Evolutionary conservation across 1,140 invertebrate genomes (phyloP), one percentile per base, ranked within the genome.

Genomic region (Lutraria rhynchaena): DNA sequence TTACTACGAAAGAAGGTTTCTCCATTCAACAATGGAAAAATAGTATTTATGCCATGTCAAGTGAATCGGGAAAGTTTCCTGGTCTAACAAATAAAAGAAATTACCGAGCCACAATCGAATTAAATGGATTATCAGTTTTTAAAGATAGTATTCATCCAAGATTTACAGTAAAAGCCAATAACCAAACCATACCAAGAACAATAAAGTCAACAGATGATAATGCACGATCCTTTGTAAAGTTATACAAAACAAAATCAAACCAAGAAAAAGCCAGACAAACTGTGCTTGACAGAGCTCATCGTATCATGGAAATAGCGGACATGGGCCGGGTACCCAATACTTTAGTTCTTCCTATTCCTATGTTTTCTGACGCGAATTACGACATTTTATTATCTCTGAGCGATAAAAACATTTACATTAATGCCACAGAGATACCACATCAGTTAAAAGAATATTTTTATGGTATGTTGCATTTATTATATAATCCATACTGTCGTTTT

Each of bases 41-140:
- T 15, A 44, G 5, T 29, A 35, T 58, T 1, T 74, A 74, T 37
- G 46, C 37, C 15, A 74, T 74, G 15, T 15, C n/a, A 2, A 1
- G 29, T 5, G n/a, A 1, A 37, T 15, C 19, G 0, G 19, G 15
- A 31, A 7, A 13, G 5, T 74, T 57, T 41, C 19, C 35, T 24
- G 71, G 71, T 2, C 35, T 74, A 0, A 15, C 0, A 1, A 13
- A n/a, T 24, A 17, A n/a, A n/a, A n/a, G n/a, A n/a, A n/a, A n/a
- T n/a, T n/a, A n/a, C n/a, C n/a, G n/a, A n/a, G n/a, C n/a, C 15
- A 74, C 71, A 46, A 31, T 74, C 55, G 3, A 60, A 60, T 53
- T 55, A 15, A 44, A 44, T 17, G 71, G 71, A 3, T 22, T 74
- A 33, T 74, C 71, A 3, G 53, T 60, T 3, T 74, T 74, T 22